Evolutionary conservation across 2,888 invertebrate species (phyloP).

Genomic region (Eulithis prunata): DNA sequence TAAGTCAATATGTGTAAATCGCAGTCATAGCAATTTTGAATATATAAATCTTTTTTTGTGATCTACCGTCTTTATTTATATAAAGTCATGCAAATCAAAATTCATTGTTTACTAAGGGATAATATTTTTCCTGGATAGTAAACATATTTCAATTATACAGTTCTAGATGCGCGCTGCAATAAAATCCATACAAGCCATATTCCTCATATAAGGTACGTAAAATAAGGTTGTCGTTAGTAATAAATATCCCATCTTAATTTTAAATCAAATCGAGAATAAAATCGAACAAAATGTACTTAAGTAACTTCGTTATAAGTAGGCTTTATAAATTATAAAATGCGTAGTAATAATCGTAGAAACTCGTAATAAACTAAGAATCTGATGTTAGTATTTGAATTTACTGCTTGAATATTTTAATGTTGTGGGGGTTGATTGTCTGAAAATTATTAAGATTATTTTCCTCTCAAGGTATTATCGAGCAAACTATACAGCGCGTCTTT

Average conservation of each 20-base stretch:
- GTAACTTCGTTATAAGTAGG: conserved; percentile 81
- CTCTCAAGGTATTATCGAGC: conserved; percentile 10
- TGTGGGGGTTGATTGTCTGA: conserved; percentile 58
- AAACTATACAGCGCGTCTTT: conserved; percentile 8
- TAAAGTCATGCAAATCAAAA: no score
- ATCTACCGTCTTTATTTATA: no score
- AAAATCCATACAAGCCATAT: conserved; percentile 58
- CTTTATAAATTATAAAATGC: conserved; percentile 83
- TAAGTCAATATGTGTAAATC: conserved; percentile 57
- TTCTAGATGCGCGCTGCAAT: conserved; percentile 62
- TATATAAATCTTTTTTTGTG: no score
- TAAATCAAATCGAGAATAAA: conserved; percentile 70
- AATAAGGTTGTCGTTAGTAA: conserved; percentile 78
- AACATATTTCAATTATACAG: conserved; percentile 22
- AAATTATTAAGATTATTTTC: conserved; percentile 43
- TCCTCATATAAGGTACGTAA: conserved; percentile 63
- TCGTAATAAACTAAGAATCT: conserved; percentile 73
- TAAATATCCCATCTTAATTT: conserved; percentile 74
- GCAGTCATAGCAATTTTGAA: not conserved
- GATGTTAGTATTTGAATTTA: conserved; percentile 74
- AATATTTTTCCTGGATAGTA: no score
- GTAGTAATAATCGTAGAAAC: conserved; percentile 78
- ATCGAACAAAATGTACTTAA: conserved; percentile 84
- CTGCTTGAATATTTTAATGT: conserved; percentile 77
- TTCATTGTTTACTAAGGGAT: no score